Conservation (phyloP, 2,888 invertebrate genomes). For the Acleris holmiana region DNA sequence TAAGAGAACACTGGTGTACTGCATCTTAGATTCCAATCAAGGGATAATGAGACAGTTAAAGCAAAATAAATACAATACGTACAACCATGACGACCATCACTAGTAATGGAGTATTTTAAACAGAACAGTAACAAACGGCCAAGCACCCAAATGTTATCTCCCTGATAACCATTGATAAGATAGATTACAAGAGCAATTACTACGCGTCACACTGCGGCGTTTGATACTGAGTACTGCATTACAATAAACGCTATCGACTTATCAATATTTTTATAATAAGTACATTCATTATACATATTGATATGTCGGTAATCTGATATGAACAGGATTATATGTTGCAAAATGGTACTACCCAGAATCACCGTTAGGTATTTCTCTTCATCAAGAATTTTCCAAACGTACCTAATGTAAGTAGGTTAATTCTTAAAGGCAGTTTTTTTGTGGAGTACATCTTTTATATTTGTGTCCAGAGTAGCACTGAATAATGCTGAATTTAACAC, state of each 20-base stretch:
- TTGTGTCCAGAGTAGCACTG: too few relatives aligned
- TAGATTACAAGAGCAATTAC: slow-evolving; percentile 69
- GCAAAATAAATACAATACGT: slow-evolving; percentile 47
- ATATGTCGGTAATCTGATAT: slow-evolving; percentile 28
- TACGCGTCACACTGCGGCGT: slow-evolving; percentile 79
- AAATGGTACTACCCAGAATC: slow-evolving; percentile 9
- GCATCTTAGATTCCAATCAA: slow-evolving; percentile 17
- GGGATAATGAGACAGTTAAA: slow-evolving; percentile 27
- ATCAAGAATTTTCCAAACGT: neutral
- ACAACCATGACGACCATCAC: slow-evolving; percentile 74
- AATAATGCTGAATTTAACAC: too few relatives aligned
- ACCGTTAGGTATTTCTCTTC: neutral
- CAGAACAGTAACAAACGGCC: slow-evolving; percentile 47
- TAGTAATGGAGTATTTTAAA: slow-evolving; percentile 45
- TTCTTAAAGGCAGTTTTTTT: too few relatives aligned
- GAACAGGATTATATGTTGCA: slow-evolving; percentile 23
- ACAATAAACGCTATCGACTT: slow-evolving; percentile 63
- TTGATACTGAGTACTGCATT: slow-evolving; percentile 74
- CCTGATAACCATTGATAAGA: slow-evolving; percentile 62
- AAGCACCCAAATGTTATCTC: slow-evolving; percentile 31
- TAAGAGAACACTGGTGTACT: slow-evolving; percentile 4
- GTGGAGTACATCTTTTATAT: too few relatives aligned
- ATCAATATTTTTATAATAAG: slow-evolving; percentile 33
- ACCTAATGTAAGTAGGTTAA: too few relatives aligned
- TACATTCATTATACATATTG: slow-evolving; percentile 7